Evolutionary conservation across 2,888 invertebrate species (phyloP).

Genomic region (Rhogogaster chlorosoma): DNA sequence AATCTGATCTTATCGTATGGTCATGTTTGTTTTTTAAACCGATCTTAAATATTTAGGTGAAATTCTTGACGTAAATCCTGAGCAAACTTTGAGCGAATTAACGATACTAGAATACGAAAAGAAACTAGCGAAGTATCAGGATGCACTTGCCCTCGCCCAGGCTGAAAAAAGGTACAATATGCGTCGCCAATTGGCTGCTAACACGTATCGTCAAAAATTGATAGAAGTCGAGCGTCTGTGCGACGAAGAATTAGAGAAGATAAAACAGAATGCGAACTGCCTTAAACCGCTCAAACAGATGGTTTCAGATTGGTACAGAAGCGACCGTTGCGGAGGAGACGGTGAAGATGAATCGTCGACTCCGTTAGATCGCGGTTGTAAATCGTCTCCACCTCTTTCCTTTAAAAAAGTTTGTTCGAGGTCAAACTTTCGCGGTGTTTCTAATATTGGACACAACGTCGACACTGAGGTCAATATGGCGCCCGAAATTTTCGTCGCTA

Average conservation of each 20-base stretch:
- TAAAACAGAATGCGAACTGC: slow-evolving; percentile 73
- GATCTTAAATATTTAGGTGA: slow-evolving; percentile 54
- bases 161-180: slow-evolving; percentile 71
- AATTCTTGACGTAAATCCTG: slow-evolving; percentile 59
- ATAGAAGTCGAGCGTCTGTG: slow-evolving; percentile 77
- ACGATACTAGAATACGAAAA: slow-evolving; percentile 70
- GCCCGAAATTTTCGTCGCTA: slow-evolving; percentile 63
- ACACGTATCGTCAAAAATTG: slow-evolving; percentile 74
- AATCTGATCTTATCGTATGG: not conserved
- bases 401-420: not conserved
- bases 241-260: slow-evolving; percentile 75
- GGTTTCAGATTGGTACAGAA: slow-evolving; percentile 72
- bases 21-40: not conserved
- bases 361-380: not conserved
- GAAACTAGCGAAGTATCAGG: slow-evolving; percentile 70
- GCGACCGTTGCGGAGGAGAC: slow-evolving; percentile 59
- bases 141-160: slow-evolving; percentile 68
- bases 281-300: slow-evolving; percentile 75
- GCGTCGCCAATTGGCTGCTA: slow-evolving; percentile 72
- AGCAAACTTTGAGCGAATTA: slow-evolving; percentile 64
- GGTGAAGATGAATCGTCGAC: not conserved
- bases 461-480: slow-evolving; percentile 65
- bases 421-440: not conserved
- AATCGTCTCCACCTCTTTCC: not conserved
- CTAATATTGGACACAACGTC: slow-evolving; percentile 23